Percentiles rank a stretch among this genome's conserved stretches.
Evolutionary conservation across 2,797 vertebrate species (phyloP).

Genomic region (Champsocephalus esox): DNA sequence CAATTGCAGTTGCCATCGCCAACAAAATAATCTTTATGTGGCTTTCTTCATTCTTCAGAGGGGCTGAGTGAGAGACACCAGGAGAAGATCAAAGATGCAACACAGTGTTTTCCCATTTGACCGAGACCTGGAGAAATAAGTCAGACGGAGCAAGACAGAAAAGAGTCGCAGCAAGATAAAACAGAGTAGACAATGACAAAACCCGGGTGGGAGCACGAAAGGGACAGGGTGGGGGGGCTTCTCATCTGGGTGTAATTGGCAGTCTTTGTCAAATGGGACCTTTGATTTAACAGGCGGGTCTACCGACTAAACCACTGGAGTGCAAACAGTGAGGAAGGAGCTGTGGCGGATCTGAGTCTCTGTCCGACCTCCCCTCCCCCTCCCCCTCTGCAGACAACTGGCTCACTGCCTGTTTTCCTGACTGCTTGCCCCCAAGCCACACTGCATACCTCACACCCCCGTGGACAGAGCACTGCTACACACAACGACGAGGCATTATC

Average conservation of each 20-base stretch:
- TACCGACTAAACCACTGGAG: constrained; percentile 84
- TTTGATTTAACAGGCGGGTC: constrained; percentile 85
- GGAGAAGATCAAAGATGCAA: constrained; percentile 69
- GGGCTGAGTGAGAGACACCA: constrained; percentile 48
- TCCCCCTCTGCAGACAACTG: constrained; percentile 72
- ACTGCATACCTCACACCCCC: constrained; percentile 70
- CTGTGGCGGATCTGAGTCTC: constrained; percentile 76
- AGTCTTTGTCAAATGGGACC: constrained; percentile 81
- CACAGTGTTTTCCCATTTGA: constrained; percentile 77
- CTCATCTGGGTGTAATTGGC: constrained; percentile 81
- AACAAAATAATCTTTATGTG: constrained; percentile 45
- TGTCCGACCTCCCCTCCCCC: constrained; percentile 57
- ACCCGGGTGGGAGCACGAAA: constrained; percentile 43
- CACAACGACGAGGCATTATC: constrained; percentile 33
- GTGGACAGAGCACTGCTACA: constrained; percentile 47
- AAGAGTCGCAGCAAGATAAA: constrained; percentile 52
- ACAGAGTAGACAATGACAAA: constrained; percentile 48
- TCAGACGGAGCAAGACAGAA: constrained; percentile 47
- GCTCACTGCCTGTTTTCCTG: constrained; percentile 76
- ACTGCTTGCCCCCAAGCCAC: constrained; percentile 75
- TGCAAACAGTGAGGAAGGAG: constrained; percentile 83
- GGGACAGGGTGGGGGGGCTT: constrained; percentile 54
- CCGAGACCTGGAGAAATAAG: constrained; percentile 71
- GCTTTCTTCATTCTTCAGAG: constrained; percentile 62
- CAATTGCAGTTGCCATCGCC: constrained; percentile 47